A percentile compares a stretch with the other conserved stretches of the same genome.
These are phyloP conservation scores for Phaenicophaeus curvirostris DNA, from an alignment of 2,797 vertebrate genomes.

Conservation along the genomic window DNA sequence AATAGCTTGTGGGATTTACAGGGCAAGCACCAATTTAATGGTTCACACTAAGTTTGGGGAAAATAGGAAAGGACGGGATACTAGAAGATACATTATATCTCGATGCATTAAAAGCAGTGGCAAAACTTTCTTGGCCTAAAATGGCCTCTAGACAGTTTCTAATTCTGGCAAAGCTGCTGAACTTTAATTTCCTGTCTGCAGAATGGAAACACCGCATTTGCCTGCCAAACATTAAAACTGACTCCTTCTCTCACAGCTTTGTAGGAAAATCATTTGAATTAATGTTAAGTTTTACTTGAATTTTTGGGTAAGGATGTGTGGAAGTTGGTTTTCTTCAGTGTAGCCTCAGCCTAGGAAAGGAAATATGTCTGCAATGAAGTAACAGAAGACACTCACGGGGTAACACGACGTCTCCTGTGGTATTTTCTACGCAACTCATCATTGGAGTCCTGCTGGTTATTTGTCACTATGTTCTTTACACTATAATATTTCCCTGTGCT, in stretches of 20 bases:
- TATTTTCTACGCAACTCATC: not conserved
- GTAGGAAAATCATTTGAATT: not conserved
- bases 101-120: constrained; percentile 15
- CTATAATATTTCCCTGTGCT: not conserved
- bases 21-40: constrained; percentile 59
- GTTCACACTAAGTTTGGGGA: constrained; percentile 48
- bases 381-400: not conserved
- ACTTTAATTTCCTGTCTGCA: not conserved
- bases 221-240: not conserved
- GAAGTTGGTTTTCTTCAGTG: not conserved
- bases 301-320: not conserved
- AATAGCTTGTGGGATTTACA: constrained; percentile 63
- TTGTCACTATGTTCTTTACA: not conserved
- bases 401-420: not conserved
- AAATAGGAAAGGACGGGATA: constrained; percentile 33
- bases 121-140: constrained; percentile 36
- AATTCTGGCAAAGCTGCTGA: not conserved
- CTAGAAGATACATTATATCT: not conserved
- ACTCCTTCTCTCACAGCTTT: not conserved
- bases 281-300: not conserved
- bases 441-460: not conserved
- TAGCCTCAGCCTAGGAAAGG: not conserved
- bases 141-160: constrained; percentile 14
- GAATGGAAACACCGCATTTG: not conserved
- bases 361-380: not conserved